phyloP scores from a whole-genome alignment of 2,888 invertebrate genomes.

The Nomada hirtipes region DNA sequence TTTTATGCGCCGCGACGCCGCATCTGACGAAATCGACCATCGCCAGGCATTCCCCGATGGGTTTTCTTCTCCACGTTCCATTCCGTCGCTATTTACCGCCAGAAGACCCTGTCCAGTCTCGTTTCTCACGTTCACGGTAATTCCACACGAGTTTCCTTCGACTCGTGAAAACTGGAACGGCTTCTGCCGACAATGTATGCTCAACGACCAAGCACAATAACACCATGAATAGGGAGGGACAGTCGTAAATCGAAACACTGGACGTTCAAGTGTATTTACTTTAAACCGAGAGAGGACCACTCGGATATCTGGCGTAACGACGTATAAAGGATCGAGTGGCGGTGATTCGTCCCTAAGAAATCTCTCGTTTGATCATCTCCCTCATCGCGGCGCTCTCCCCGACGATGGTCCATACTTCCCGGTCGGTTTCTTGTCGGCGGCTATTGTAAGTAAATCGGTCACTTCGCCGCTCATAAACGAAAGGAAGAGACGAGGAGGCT shows the following conservation, averaged over 20 bases:
- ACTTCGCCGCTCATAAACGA: conserved; percentile 79
- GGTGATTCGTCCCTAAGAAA: conserved; percentile 43
- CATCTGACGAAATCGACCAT: conserved; percentile 66
- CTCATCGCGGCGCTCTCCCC: conserved; percentile 35
- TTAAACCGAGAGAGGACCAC: conserved; percentile 34
- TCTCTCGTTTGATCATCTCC: conserved; percentile 60
- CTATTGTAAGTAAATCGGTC: conserved; percentile 83
- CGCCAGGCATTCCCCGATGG: conserved; percentile 53
- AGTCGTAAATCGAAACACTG: conserved; percentile 44
- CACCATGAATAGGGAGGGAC: conserved; percentile 16
- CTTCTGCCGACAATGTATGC: conserved; percentile 16
- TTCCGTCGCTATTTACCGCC: conserved; percentile 46
- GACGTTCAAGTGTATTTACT: conserved; percentile 27
- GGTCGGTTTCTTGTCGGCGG: conserved; percentile 68
- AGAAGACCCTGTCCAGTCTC: conserved; percentile 30
- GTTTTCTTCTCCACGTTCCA: conserved; percentile 60
- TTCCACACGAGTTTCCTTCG: conserved; percentile 6
- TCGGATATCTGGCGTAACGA: conserved; percentile 21
- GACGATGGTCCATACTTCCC: conserved; percentile 53
- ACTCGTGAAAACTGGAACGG: conserved; percentile 37
- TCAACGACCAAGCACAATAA: not conserved
- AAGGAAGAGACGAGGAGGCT: conserved; percentile 63
- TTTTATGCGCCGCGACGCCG: conserved; percentile 54
- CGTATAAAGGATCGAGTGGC: conserved; percentile 58
- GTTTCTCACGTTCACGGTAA: conserved; percentile 52